Evolutionary conservation across 2,113 vertebrate species (phyloP).

Genomic region (Syngnathus floridae): DNA sequence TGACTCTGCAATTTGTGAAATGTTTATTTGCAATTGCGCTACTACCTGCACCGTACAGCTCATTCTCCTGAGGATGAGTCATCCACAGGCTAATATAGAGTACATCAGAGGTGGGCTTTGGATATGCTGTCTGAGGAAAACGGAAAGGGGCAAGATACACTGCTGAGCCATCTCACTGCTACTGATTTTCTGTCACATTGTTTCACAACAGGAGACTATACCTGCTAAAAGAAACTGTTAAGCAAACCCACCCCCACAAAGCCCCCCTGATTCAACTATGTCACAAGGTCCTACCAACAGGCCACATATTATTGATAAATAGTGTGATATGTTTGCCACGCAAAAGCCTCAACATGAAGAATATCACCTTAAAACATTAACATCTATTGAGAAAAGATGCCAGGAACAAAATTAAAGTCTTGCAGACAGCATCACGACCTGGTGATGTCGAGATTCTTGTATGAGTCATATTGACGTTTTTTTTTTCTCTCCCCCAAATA

Average conservation of each 20-base stretch:
- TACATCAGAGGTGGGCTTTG: conserved; percentile 58
- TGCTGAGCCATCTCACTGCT: conserved; percentile 65
- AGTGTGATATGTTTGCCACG: conserved; percentile 26
- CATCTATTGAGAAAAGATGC: conserved; percentile 3
- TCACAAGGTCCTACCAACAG: conserved; percentile 49
- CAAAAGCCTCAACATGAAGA: conserved; percentile 13
- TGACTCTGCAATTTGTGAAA: conserved; percentile 49
- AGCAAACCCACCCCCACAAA: conserved; percentile 31
- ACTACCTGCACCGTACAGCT: conserved; percentile 63
- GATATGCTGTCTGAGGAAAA: conserved; percentile 52
- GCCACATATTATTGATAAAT: conserved; percentile 41
- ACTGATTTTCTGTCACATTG: conserved; percentile 69
- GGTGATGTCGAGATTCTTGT: background rate
- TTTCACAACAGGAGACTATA: conserved; percentile 65
- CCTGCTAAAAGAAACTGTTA: conserved; percentile 64
- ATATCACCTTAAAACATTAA: background rate
- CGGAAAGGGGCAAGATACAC: conserved; percentile 50
- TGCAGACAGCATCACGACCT: background rate
- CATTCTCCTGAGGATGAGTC: conserved; percentile 68
- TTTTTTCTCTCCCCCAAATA: background rate
- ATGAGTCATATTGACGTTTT: background rate
- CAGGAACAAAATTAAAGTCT: background rate
- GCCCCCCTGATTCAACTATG: conserved; percentile 23
- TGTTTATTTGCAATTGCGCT: conserved; percentile 59
- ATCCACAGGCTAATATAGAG: conserved; percentile 60